phyloP scores from a whole-genome alignment of 1,140 invertebrate species.

The Bombus pascuorum region DNA sequence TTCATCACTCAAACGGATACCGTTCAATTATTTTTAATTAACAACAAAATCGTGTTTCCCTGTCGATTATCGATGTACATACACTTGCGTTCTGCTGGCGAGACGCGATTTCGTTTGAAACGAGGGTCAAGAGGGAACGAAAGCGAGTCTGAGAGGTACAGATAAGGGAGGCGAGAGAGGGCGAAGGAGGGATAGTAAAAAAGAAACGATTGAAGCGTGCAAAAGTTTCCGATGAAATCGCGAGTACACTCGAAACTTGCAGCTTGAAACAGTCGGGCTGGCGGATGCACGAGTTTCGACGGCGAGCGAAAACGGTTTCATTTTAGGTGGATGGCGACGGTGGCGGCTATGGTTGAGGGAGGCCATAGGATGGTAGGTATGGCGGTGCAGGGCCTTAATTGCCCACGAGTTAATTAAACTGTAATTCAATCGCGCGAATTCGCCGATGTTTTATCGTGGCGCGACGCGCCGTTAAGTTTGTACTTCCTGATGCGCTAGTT shows the following conservation, averaged over 20 bases:
- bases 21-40: constrained; percentile 38
- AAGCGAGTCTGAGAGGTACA: constrained; percentile 39
- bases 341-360: constrained; percentile 39
- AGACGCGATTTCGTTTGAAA: neutral
- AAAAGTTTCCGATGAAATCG: constrained; percentile 80
- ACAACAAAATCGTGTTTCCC: constrained; percentile 28
- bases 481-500: constrained; percentile 65
- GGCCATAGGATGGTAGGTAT: neutral
- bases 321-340: constrained; percentile 63
- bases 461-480: constrained; percentile 69
- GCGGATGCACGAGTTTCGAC: constrained; percentile 73
- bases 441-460: constrained; percentile 79
- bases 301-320: constrained; percentile 65
- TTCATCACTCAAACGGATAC: neutral
- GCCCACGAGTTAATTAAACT: constrained; percentile 81
- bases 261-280: constrained; percentile 64
- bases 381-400: constrained; percentile 74
- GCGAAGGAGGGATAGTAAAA: constrained; percentile 34
- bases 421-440: constrained; percentile 82
- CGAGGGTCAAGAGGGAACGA: constrained; percentile 22
- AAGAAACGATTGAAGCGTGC: constrained; percentile 60
- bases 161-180: constrained; percentile 17
- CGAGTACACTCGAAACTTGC: constrained; percentile 75
- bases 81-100: constrained; percentile 29
- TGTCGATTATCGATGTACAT: constrained; percentile 47